These are phyloP conservation scores for Thripadectes ignobilis DNA, from an alignment of 2,797 vertebrate genomes.

Conservation along the genomic window DNA sequence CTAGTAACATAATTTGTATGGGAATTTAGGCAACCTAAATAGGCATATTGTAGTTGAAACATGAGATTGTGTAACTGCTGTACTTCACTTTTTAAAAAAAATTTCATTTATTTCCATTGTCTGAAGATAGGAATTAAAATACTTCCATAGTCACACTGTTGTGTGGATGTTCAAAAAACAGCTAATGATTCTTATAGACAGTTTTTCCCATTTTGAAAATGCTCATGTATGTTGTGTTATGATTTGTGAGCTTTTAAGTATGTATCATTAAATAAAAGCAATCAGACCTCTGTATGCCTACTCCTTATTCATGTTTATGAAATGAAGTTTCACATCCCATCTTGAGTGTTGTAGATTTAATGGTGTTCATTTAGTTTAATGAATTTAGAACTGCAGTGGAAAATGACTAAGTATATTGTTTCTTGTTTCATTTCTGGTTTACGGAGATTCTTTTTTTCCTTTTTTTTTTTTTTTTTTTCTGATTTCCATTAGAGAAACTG, in stretches of 20 bases:
- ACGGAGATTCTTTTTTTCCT: background rate
- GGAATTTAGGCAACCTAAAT: background rate
- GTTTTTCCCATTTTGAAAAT: background rate
- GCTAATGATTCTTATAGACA: background rate
- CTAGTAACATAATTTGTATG: background rate
- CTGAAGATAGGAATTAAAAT: background rate
- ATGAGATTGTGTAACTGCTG: background rate
- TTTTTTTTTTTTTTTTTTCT: background rate
- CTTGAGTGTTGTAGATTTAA: background rate
- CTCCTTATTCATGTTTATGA: background rate
- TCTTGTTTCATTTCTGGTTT: background rate
- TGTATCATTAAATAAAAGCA: conserved; percentile 12
- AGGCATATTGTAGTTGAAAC: background rate
- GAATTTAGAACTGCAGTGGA: background rate
- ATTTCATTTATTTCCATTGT: background rate
- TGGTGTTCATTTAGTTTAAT: background rate
- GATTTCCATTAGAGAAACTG: background rate
- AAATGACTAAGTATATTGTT: background rate
- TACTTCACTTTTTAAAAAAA: background rate
- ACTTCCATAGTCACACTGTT: background rate
- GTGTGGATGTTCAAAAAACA: background rate
- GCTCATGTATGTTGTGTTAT: background rate
- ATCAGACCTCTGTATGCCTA: background rate
- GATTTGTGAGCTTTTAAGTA: background rate
- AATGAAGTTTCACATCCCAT: background rate